Conservation (phyloP, 2,888 invertebrate species). For the Lypha dubia region DNA sequence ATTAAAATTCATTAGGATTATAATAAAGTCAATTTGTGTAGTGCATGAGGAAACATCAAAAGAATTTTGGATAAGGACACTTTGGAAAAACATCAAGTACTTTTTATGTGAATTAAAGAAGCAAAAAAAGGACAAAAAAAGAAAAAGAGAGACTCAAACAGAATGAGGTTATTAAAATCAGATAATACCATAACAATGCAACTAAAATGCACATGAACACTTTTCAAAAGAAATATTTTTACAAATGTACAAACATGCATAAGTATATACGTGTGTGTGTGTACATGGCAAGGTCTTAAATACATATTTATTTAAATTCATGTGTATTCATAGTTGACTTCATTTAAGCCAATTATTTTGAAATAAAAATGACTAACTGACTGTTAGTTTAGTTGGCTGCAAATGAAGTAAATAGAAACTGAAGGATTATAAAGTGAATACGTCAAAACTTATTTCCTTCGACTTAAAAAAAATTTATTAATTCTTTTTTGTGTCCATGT, state of each 20-base stretch:
- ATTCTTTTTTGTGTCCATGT: background rate
- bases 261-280: background rate
- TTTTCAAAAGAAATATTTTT: constrained; percentile 48
- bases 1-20: constrained; percentile 83
- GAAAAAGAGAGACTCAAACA: background rate
- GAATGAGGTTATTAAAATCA: constrained; percentile 72
- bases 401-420: constrained; percentile 57
- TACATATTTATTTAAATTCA: background rate
- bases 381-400: constrained; percentile 38
- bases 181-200: constrained; percentile 76
- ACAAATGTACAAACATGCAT: constrained; percentile 13
- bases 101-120: constrained; percentile 64
- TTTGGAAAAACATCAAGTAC: constrained; percentile 62
- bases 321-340: constrained; percentile 82
- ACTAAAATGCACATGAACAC: constrained; percentile 5
- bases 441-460: constrained; percentile 36
- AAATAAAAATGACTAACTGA: constrained; percentile 61
- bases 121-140: background rate
- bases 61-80: constrained; percentile 61
- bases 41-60: constrained; percentile 38
- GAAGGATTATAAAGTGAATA: constrained; percentile 69
- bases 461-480: background rate
- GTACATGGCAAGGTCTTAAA: background rate
- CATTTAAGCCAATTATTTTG: constrained; percentile 82
- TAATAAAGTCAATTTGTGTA: constrained; percentile 79